Evolutionary conservation across 2,888 invertebrate genomes (phyloP), one percentile per base, ranked within the genome.

Genomic region (Orthosia incerta): DNA sequence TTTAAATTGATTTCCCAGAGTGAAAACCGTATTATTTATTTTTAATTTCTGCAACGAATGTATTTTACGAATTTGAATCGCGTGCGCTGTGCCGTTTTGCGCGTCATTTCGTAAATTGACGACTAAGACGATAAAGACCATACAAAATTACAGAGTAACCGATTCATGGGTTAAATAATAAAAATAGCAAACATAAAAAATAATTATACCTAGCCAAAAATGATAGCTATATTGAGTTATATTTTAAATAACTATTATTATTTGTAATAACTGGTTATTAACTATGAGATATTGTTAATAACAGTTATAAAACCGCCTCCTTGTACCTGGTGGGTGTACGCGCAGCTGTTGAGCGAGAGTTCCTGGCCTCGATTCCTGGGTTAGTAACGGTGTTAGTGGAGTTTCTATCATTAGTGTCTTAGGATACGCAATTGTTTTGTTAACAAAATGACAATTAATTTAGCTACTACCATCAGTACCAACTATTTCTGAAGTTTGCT

Each of bases 221-320:
- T 56, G 13, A 39, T 18, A 39, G 31, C 39, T 39, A 18, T 62
- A 18, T 59, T 57, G 18, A 48, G 48, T 20, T 48, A 18, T 53
- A 16, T 53, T 56, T 50, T 26, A 56, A 26, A n/a, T 9, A 56
- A 23, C 57, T 20, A 11, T 72, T 50, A 75, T 74, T 76, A 62
- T 46, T 77, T 23, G 16, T 26, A 77, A 56, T 77, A 45, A 48
- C 26, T 31, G 13, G 48, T n/a, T 51, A 64, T 77, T 60, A 50
- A n/a, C 55, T 45, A 26, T 59, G 51, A 62, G 31, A n/a, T 59
- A 74, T 79, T 63, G 62, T 53, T 55, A 53, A 13, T 23, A 55
- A 80, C 76, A 61, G 80, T 80, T 76, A 74, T 13, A 26, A 15
- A 39, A 39, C n/a, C 60, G 46, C 64, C 65, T 56, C 31, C 23